A percentile compares a stretch with the other conserved stretches of the same genome.
phyloP scores from a whole-genome alignment of 2,797 vertebrate genomes.

The Coilia nasus region DNA sequence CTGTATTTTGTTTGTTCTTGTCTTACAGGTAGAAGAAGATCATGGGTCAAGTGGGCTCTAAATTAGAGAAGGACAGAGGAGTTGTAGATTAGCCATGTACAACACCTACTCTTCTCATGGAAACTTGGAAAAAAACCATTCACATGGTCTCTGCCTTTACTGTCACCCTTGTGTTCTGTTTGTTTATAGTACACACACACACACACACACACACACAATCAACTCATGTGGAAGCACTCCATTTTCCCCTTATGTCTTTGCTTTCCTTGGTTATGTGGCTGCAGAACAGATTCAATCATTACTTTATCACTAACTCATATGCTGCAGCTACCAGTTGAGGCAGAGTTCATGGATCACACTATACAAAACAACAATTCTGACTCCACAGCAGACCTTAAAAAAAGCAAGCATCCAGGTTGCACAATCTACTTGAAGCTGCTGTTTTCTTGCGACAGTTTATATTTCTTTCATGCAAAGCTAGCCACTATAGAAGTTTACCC shows the following conservation, averaged over 20 bases:
- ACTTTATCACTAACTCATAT: not conserved
- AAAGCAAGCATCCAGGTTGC: slow-evolving; percentile 10
- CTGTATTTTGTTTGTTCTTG: not conserved
- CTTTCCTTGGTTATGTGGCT: not conserved
- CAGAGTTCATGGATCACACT: not conserved
- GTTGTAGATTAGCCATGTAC: not conserved
- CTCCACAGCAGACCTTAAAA: not conserved
- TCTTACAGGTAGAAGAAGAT: slow-evolving; percentile 47
- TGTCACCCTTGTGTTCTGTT: slow-evolving; percentile 1
- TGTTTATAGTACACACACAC: slow-evolving; percentile 3
- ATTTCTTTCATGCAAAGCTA: not conserved
- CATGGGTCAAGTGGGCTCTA: slow-evolving; percentile 50
- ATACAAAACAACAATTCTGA: not conserved
- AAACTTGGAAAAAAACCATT: not conserved
- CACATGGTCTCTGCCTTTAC: not conserved
- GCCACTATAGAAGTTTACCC: not conserved
- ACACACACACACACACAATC: not conserved
- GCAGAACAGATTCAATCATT: not conserved
- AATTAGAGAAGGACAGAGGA: not conserved
- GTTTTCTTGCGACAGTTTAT: not conserved
- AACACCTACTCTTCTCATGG: not conserved
- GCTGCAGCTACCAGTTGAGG: not conserved
- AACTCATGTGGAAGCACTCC: not conserved
- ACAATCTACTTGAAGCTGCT: not conserved
- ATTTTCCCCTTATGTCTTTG: not conserved